Conservation (phyloP, 2,113 vertebrate genomes). For the Onychorhynchus coronatus region DNA sequence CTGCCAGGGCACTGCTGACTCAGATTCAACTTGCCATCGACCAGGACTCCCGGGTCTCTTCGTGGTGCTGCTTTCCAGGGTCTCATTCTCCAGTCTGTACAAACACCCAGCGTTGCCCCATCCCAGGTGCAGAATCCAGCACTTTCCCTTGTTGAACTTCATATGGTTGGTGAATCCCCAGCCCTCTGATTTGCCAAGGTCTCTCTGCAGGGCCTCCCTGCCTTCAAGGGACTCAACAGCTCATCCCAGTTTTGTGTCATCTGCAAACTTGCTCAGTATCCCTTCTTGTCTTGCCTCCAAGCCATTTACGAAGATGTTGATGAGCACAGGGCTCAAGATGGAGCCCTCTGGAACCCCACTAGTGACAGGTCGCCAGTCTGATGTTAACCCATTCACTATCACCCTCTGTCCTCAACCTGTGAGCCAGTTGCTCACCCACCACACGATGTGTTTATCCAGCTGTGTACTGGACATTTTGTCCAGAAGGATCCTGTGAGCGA, state of each 20-base stretch:
- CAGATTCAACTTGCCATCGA: accelerated
- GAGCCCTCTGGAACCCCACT: neutral
- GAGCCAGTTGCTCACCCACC: neutral
- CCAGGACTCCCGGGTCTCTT: neutral
- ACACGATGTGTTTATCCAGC: accelerated
- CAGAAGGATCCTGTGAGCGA: neutral
- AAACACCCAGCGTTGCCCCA: neutral
- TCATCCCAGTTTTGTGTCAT: neutral
- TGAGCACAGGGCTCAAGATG: accelerated
- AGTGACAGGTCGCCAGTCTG: neutral
- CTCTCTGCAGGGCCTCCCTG: neutral
- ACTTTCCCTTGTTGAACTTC: accelerated
- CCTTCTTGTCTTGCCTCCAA: accelerated
- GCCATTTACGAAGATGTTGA: neutral
- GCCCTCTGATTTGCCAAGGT: neutral
- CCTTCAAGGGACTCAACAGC: neutral
- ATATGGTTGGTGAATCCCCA: neutral
- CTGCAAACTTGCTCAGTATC: neutral
- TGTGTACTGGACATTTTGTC: neutral
- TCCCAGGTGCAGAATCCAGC: neutral
- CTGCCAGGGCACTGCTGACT: neutral
- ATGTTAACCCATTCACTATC: neutral
- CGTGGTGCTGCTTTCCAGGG: neutral
- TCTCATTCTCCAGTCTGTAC: neutral
- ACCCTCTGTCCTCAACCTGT: neutral